phyloP scores from a whole-genome alignment of 1,140 invertebrate genomes.

The Drosophila guanche region DNA sequence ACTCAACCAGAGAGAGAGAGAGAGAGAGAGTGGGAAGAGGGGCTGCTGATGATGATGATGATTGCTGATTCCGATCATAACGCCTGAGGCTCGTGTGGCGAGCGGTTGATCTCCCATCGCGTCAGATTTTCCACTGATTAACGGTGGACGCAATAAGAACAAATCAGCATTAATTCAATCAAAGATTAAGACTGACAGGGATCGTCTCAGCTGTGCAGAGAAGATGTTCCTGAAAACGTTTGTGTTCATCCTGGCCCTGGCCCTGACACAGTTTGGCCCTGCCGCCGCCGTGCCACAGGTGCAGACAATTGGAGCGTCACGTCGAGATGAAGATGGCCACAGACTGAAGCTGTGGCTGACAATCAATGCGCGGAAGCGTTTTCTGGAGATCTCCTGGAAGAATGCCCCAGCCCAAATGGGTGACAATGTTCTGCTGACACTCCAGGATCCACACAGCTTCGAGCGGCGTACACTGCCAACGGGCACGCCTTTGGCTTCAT shows the following conservation, averaged over 20 bases:
- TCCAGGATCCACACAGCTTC: constrained; percentile 60
- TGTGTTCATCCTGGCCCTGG: constrained; percentile 35
- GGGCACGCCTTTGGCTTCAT: constrained; percentile 61
- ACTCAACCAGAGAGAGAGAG: no score
- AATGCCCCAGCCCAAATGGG: constrained; percentile 61
- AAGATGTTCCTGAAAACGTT: constrained; percentile 27
- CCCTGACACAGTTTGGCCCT: not conserved
- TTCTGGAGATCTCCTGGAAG: constrained; percentile 76
- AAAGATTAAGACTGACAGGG: constrained; percentile 10
- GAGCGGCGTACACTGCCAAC: constrained; percentile 39
- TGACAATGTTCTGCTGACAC: constrained; percentile 66
- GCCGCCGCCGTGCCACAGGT: constrained; percentile 9
- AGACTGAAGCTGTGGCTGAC: constrained; percentile 69
- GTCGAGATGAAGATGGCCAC: constrained; percentile 3
- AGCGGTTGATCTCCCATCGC: constrained; percentile 40
- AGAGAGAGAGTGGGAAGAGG: no score
- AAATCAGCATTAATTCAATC: constrained; percentile 66
- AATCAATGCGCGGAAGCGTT: constrained; percentile 74
- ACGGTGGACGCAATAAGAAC: constrained; percentile 44
- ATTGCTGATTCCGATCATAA: constrained; percentile 19
- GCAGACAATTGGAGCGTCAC: not conserved
- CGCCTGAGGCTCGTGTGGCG: constrained; percentile 10
- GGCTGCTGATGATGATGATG: not conserved
- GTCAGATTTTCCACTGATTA: constrained; percentile 55
- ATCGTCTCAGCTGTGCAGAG: not conserved